A percentile compares a stretch with the other conserved stretches of the same genome.
Conservation (phyloP, 2,113 vertebrate species). For the Coturnix japonica region DNA sequence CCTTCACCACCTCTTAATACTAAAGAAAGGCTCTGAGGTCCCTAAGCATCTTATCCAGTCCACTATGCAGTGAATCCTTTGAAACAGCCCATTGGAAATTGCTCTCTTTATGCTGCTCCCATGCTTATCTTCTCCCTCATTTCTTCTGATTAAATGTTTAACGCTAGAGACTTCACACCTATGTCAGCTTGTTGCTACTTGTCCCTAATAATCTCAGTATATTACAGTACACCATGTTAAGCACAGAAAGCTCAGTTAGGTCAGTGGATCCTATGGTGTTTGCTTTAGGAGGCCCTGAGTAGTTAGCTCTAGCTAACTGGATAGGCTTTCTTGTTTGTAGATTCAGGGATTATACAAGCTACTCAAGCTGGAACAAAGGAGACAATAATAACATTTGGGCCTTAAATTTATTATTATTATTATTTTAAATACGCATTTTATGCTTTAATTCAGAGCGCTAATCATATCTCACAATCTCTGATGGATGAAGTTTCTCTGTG, state of each 20-base stretch:
- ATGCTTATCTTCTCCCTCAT: background rate
- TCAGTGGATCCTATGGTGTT: background rate
- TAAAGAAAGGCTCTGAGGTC: background rate
- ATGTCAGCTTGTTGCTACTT: background rate
- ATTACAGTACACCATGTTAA: background rate
- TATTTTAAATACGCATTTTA: background rate
- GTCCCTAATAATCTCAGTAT: background rate
- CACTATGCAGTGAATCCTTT: background rate
- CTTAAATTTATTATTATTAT: background rate
- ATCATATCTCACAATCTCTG: background rate
- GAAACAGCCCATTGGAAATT: background rate
- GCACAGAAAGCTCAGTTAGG: background rate
- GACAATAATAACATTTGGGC: background rate
- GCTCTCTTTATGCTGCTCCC: background rate
- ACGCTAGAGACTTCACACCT: background rate
- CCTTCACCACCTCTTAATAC: background rate
- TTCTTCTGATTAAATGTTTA: background rate
- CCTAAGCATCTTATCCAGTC: background rate
- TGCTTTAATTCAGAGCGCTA: background rate
- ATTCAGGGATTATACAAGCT: background rate
- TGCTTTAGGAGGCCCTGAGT: background rate
- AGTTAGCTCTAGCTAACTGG: background rate
- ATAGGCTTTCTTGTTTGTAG: background rate
- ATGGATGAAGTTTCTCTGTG: background rate
- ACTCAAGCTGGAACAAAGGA: background rate